These are phyloP conservation scores for Menura novaehollandiae DNA, from an alignment of 2,113 vertebrate species.

Conservation along the genomic window DNA sequence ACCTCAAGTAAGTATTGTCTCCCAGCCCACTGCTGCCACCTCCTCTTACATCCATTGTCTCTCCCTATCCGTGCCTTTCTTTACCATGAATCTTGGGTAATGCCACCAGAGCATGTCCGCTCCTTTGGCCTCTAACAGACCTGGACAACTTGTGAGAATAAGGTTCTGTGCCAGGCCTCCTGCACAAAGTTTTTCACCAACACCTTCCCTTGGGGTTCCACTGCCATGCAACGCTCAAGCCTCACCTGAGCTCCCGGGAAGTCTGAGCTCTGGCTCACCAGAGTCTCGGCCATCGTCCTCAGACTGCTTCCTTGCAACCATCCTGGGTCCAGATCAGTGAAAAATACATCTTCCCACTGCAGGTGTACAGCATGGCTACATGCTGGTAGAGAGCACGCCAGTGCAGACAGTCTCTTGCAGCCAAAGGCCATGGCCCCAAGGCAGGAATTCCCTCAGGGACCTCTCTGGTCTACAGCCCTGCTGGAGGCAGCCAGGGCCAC, in stretches of 20 bases:
- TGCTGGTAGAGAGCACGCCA: neutral
- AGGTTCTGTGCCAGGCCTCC: neutral
- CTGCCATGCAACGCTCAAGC: accelerated
- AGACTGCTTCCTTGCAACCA: neutral
- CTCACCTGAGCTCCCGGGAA: neutral
- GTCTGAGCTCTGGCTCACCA: neutral
- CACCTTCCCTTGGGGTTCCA: neutral
- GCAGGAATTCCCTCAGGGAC: neutral
- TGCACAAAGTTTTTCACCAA: accelerated
- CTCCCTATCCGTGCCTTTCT: neutral
- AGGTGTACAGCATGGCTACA: neutral
- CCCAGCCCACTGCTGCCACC: neutral
- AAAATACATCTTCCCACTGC: neutral
- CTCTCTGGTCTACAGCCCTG: neutral
- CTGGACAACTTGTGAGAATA: neutral
- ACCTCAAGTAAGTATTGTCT: neutral
- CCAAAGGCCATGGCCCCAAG: neutral
- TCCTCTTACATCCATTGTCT: neutral
- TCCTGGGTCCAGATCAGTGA: neutral
- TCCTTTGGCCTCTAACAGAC: neutral
- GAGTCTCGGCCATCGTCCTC: neutral
- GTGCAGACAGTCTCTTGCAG: neutral
- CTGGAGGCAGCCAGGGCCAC: no score
- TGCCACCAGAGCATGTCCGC: neutral
- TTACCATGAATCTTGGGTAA: neutral